phyloP scores from a whole-genome alignment of 2,888 invertebrate species.

The Gymnoscelis rufifasciata region DNA sequence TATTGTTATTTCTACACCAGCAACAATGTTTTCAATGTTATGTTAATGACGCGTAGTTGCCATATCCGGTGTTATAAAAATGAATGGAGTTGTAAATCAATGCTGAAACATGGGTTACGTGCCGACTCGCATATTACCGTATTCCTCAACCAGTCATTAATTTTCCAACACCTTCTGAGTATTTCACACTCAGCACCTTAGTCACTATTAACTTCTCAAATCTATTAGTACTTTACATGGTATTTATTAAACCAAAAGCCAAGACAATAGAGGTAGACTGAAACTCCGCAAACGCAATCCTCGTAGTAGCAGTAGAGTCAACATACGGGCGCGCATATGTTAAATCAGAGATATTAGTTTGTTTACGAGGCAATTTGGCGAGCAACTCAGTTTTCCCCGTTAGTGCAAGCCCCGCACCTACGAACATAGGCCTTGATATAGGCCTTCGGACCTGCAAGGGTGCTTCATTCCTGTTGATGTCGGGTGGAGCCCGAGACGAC shows the following conservation, averaged over 20 bases:
- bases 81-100: slow-evolving; percentile 15
- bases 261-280: too few species aligned
- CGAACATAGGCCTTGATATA: slow-evolving; percentile 23
- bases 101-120: slow-evolving; percentile 19
- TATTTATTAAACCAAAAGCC: too few species aligned
- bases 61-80: background rate
- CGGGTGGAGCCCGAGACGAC: slow-evolving; percentile 44
- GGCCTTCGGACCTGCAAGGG: slow-evolving; percentile 61
- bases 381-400: slow-evolving; percentile 17
- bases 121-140: slow-evolving; percentile 15
- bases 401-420: slow-evolving; percentile 28
- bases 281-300: too few species aligned
- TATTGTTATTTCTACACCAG: too few species aligned
- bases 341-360: too few species aligned
- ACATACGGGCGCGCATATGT: background rate
- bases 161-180: slow-evolving; percentile 32
- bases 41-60: background rate
- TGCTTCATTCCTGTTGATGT: slow-evolving; percentile 49
- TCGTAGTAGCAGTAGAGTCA: too few species aligned
- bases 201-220: slow-evolving; percentile 1
- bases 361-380: too few species aligned
- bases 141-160: slow-evolving; percentile 30
- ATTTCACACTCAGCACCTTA: background rate
- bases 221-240: too few species aligned
- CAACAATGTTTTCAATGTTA: too few species aligned